These are phyloP conservation scores for Chaenocephalus aceratus DNA, from an alignment of 2,113 vertebrate species.

Conservation along the genomic window DNA sequence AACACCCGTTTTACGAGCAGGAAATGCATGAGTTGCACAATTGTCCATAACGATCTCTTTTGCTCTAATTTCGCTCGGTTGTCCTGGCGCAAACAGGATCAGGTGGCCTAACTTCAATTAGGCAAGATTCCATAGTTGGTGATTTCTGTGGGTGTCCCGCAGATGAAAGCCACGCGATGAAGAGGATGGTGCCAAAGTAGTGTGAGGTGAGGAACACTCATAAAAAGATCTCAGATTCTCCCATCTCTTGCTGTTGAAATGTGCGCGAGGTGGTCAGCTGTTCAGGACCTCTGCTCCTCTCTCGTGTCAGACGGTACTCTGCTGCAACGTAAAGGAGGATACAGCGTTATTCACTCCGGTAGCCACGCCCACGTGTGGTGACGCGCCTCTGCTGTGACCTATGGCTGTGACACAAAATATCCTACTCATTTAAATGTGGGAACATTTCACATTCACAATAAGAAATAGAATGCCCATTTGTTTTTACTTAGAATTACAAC, in stretches of 20 bases:
- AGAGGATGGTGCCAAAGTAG: conserved; percentile 35
- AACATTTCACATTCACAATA: too few species aligned
- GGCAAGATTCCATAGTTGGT: conserved; percentile 62
- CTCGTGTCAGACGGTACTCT: conserved; percentile 49
- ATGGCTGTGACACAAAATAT: conserved; percentile 27
- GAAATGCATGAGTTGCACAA: conserved; percentile 52
- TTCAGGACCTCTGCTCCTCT: background rate
- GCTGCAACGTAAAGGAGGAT: conserved; percentile 52
- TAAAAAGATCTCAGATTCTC: conserved; percentile 18
- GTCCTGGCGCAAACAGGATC: conserved; percentile 59
- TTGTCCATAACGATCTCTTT: conserved; percentile 57
- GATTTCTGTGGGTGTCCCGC: background rate
- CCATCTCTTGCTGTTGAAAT: conserved; percentile 52
- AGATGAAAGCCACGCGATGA: conserved; percentile 28
- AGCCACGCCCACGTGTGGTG: conserved; percentile 72
- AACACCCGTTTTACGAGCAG: conserved; percentile 35
- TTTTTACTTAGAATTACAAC: too few species aligned
- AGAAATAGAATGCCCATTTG: too few species aligned
- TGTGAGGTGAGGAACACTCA: conserved; percentile 25
- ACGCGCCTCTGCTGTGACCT: conserved; percentile 56
- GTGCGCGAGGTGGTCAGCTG: conserved; percentile 7
- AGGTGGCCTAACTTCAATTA: conserved; percentile 71
- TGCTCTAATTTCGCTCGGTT: conserved; percentile 27
- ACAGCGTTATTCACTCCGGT: conserved; percentile 31
- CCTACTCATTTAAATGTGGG: too few species aligned